Evolutionary conservation across 2,113 vertebrate species (phyloP), one percentile per base, ranked within the genome.

Genomic region (Nyctereutes procyonoides): DNA sequence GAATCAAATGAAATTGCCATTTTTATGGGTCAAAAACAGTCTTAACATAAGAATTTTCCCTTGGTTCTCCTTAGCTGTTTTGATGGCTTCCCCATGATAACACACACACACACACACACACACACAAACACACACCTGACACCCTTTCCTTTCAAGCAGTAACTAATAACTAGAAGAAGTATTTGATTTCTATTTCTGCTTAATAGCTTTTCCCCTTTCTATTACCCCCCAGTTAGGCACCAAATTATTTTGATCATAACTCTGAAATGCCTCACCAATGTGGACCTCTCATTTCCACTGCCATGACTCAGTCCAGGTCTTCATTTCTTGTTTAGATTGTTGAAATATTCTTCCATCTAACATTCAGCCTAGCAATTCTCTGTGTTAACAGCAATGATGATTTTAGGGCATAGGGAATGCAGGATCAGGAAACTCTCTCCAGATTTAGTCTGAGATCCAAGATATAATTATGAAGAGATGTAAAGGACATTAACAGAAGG

Each of bases 11-110:
- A 81, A 83, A 81, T 43, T 65, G 35, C 10, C 30, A 73, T 80
- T 84, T 96, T 88, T 80, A 71, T 90, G 74, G 38, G 13, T 97
- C 11, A 96, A 38, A 95, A 92, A 13, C 65, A 24, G 26, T 43
- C 67, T 51, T 90, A 69, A 62, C 12, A 3, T 51, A 73, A 69
- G 65, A 76, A 84, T 79, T 69, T 79, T 53, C 3, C 58, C 58
- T 89, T 79, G n/a, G 13, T 77, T 90, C 30, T 88, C 28, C n/a
- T 77, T 65, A 38, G 35, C 32, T 71, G 11, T 93, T 96, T 95
- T 28, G n/a, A 62, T 51, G 10, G 62, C 67, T 53, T 84, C 22
- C 32, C 38, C 10, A 7, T 51, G 3, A 69, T 62, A 58, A n/a
- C 26, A 58, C 24, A 11, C 2, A 13, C 8, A 10, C 3, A 10